These are phyloP conservation scores for Montipora foliosa DNA, from an alignment of 64 coral and sea anemone species.

Conservation along the genomic window DNA sequence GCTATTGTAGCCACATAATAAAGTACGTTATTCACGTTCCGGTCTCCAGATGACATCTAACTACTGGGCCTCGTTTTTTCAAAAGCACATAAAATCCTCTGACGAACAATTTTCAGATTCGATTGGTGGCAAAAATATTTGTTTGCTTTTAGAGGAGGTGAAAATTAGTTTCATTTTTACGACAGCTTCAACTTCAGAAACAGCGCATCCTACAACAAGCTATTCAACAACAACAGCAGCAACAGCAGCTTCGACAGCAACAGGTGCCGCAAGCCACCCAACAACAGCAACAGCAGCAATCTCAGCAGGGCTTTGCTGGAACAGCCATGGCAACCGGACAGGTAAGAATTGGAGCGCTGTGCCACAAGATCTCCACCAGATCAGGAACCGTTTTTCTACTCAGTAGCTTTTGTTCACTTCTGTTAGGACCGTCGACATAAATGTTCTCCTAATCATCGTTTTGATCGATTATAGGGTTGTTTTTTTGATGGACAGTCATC, in stretches of 20 bases:
- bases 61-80: no score
- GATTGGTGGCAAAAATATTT: no score
- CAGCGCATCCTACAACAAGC: not conserved
- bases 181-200: not conserved
- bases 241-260: slow-evolving; percentile 20
- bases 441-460: not conserved
- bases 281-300: not conserved
- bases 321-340: not conserved
- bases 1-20: no score
- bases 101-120: no score
- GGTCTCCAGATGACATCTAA: no score
- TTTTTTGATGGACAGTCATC: not conserved
- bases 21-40: no score
- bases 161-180: not conserved
- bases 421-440: no score
- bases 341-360: not conserved
- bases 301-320: not conserved
- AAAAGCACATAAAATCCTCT: no score
- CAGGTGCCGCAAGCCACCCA: slow-evolving; percentile 1
- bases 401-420: no score
- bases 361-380: not conserved
- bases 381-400: not conserved
- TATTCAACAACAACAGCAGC: not conserved
- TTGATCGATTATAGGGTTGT: not conserved
- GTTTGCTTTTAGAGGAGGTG: no score